phyloP scores from a whole-genome alignment of 1,140 invertebrate species.

The Glossosoma conforme region DNA sequence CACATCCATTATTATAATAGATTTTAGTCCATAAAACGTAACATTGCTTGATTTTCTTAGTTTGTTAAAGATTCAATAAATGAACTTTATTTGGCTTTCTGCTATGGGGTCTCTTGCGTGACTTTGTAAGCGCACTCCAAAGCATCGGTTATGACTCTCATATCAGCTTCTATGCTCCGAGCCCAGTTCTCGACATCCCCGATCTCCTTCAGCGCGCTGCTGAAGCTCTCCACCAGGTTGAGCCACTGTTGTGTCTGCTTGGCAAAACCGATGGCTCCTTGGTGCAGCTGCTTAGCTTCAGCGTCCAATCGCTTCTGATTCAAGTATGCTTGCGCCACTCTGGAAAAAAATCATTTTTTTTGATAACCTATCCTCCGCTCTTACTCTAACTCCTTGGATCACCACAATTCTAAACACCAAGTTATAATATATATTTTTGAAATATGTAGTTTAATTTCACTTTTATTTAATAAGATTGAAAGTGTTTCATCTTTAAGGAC shows the following conservation, averaged over 20 bases:
- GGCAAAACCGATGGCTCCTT: slow-evolving; percentile 89
- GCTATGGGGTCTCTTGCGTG: slow-evolving; percentile 44
- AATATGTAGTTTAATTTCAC: too few species aligned
- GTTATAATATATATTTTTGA: too few species aligned
- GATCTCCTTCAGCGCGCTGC: slow-evolving; percentile 93
- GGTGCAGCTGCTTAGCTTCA: slow-evolving; percentile 94
- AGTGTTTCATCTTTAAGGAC: too few species aligned
- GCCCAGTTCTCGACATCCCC: slow-evolving; percentile 99
- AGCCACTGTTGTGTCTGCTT: slow-evolving; percentile 97
- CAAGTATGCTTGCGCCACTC: slow-evolving; percentile 93
- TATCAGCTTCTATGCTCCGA: slow-evolving; percentile 92
- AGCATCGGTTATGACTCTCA: slow-evolving; percentile 87
- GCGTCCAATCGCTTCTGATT: slow-evolving; percentile 97
- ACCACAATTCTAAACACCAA: too few species aligned
- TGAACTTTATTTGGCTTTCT: too few species aligned
- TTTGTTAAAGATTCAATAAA: too few species aligned
- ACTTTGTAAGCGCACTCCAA: slow-evolving; percentile 95
- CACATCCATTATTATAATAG: too few species aligned
- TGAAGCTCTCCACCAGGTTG: slow-evolving; percentile 90
- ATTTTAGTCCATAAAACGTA: too few species aligned
- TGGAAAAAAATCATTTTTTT: slow-evolving; percentile 39
- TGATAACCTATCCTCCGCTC: too few species aligned
- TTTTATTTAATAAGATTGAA: too few species aligned
- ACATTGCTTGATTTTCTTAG: too few species aligned
- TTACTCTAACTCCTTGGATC: too few species aligned